phyloP scores from a whole-genome alignment of 2,888 invertebrate species.

The Rhingia rostrata region DNA sequence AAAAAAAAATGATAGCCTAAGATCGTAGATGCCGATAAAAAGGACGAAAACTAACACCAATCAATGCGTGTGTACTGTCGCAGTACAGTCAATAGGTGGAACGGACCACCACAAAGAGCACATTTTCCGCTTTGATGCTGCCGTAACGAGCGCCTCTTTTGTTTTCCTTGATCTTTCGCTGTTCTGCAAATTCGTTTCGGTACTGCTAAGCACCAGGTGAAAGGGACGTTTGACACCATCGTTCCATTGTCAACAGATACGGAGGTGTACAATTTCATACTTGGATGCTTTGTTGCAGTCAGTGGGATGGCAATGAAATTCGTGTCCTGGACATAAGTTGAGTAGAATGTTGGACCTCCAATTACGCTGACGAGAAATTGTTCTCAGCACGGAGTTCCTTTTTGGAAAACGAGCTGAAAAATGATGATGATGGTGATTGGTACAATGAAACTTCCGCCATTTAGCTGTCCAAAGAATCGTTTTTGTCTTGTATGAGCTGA shows the following conservation, averaged over 20 bases:
- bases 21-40: constrained; percentile 42
- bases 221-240: constrained; percentile 62
- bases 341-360: constrained; percentile 58
- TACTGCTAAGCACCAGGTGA: constrained; percentile 77
- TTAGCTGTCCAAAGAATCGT: constrained; percentile 11
- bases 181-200: constrained; percentile 77
- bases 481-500: not conserved
- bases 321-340: constrained; percentile 48
- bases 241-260: constrained; percentile 77
- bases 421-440: constrained; percentile 12
- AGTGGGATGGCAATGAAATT: constrained; percentile 60
- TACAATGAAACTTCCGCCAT: constrained; percentile 17
- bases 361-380: constrained; percentile 70
- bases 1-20: constrained; percentile 53
- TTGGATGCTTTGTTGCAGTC: constrained; percentile 64
- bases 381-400: constrained; percentile 53
- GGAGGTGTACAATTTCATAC: constrained; percentile 80
- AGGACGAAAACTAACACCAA: constrained; percentile 64
- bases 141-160: constrained; percentile 80
- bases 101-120: constrained; percentile 82
- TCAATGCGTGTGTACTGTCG: constrained; percentile 34
- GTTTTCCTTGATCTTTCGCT: constrained; percentile 79
- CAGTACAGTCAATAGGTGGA: constrained; percentile 60
- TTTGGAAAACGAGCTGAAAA: constrained; percentile 3
- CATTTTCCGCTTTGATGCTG: constrained; percentile 82